Evolutionary conservation across 1,140 invertebrate genomes (phyloP).

Genomic region (Trachymyrmex septentrionalis): DNA sequence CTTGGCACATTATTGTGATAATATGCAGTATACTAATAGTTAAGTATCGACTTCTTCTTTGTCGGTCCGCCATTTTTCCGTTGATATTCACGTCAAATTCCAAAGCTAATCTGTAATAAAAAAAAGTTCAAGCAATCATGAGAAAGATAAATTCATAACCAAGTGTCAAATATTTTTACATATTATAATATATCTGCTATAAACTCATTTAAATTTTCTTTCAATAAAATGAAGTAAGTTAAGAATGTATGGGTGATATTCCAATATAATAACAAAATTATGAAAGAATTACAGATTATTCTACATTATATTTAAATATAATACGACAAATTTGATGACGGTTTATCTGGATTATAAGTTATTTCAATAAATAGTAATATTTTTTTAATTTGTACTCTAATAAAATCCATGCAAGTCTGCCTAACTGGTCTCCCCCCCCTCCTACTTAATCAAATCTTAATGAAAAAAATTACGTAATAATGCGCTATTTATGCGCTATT

Average conservation of each 20-base stretch:
- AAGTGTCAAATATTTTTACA: background rate
- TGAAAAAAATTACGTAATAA: too few relatives aligned
- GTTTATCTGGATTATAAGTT: too few relatives aligned
- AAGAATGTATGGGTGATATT: background rate
- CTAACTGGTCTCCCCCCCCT: too few relatives aligned
- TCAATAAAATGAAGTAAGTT: background rate
- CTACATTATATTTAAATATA: too few relatives aligned
- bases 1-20: constrained; percentile 85
- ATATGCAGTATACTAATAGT: constrained; percentile 85
- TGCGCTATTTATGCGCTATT: too few relatives aligned
- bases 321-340: too few relatives aligned
- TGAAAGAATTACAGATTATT: too few relatives aligned
- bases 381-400: too few relatives aligned
- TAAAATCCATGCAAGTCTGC: too few relatives aligned
- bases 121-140: background rate
- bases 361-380: too few relatives aligned
- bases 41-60: constrained; percentile 82
- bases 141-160: background rate
- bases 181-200: background rate
- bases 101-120: constrained; percentile 67
- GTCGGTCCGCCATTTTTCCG: constrained; percentile 81
- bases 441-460: too few relatives aligned
- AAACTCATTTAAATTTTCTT: background rate
- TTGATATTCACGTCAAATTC: constrained; percentile 54
- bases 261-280: too few relatives aligned